phyloP scores from a whole-genome alignment of 1,140 invertebrate species.

The Triops cancriformis region DNA sequence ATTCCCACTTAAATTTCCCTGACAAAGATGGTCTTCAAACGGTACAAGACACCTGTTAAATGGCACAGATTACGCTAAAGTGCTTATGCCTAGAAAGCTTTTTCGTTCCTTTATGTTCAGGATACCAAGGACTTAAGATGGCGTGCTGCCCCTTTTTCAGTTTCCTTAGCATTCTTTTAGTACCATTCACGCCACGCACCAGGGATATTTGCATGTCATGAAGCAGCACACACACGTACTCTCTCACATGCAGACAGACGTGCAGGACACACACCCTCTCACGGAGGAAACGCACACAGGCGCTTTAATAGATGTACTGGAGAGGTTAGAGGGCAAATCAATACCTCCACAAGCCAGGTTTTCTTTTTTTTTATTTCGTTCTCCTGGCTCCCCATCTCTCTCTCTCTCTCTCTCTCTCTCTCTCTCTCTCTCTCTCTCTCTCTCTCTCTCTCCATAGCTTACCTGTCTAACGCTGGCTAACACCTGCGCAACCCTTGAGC shows the following conservation, averaged over 20 bases:
- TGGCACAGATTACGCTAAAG: too few species aligned
- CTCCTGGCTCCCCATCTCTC: not conserved
- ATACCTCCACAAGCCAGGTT: not conserved
- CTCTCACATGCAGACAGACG: too few species aligned
- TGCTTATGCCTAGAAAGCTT: too few species aligned
- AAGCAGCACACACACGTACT: not conserved
- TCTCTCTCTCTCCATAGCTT: not conserved
- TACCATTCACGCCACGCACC: not conserved
- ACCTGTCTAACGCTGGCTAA: not conserved
- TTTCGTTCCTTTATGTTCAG: too few species aligned
- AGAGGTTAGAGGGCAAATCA: constrained; percentile 5
- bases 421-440: not conserved
- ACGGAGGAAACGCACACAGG: not conserved
- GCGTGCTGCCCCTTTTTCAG: too few species aligned
- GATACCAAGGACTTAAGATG: too few species aligned
- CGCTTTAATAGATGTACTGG: not conserved
- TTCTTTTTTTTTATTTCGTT: not conserved
- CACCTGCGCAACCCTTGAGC: not conserved
- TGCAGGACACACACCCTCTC: too few species aligned
- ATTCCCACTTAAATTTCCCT: too few species aligned
- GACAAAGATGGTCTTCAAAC: too few species aligned
- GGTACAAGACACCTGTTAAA: too few species aligned
- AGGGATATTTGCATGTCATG: not conserved
- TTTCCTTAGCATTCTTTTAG: too few species aligned
- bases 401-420: not conserved